Evolutionary conservation across 2,113 vertebrate genomes (phyloP), one percentile per base, ranked within the genome.

Genomic region (Gallinago jamesoni): DNA sequence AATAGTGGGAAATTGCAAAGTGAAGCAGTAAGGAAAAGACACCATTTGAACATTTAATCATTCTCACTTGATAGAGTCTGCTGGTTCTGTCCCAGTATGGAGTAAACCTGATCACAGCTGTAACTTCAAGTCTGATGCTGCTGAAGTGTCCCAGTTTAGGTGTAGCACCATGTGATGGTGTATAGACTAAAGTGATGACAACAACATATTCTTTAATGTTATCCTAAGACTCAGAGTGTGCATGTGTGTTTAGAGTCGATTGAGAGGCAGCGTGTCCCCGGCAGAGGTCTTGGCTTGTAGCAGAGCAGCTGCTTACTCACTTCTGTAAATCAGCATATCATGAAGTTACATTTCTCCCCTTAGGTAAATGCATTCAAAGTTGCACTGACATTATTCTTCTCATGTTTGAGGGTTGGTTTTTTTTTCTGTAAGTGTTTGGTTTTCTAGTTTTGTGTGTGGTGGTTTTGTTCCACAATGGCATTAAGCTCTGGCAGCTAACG

Each of bases 1-100:
- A 95, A 90, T 17, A 69, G 63, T 60, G 68, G 89, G 82, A 62
- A 95, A 94, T 95, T 94, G 85, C 84, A 60, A 59, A 95, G 94
- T 50, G 93, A 86, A 74, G 94, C 80, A 56, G 90, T 41, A 50
- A 86, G 39, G 70, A 62, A 52, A 56, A 70, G 81, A 37, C 84
- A 24, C 55, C 68, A 47, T 59, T 82, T 28, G 73, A 84, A 52
- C 31, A 23, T 94, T 77, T 37, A 3, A 47, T 70, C 79, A 84
- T 43, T 53, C 67, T 91, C 30, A 5, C 57, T 70, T 41, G 60
- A 20, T 10, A 41, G 64, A 41, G 62, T 39, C 57, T 35, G 33
- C 63, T 82, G 68, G 5, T 57, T 72, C 37, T 10, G 22, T 22
- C 76, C 53, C 57, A 4, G 25, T 2, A 3, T 43, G 66, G 78